A percentile compares a stretch with the other conserved stretches of the same genome.
Evolutionary conservation across 2,113 vertebrate genomes (phyloP).

Genomic region (Pyrgilauda ruficollis): DNA sequence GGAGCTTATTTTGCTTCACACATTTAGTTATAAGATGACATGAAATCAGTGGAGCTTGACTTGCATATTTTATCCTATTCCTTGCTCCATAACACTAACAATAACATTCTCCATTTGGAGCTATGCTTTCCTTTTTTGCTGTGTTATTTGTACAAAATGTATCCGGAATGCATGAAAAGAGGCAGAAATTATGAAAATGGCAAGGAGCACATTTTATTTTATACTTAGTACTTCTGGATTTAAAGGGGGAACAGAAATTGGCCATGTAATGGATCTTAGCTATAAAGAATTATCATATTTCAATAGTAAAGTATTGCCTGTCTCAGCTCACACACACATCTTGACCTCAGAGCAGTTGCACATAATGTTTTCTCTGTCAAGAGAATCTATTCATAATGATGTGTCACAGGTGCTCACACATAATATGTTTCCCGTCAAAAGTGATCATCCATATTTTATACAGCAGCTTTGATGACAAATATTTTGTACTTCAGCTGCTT

Average conservation of each 20-base stretch:
- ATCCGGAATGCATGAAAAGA: background rate
- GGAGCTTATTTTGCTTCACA: background rate
- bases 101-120: background rate
- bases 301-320: background rate
- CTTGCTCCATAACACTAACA: background rate
- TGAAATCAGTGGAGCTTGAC: background rate
- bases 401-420: constrained; percentile 26
- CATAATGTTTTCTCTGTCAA: background rate
- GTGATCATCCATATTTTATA: background rate
- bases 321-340: background rate
- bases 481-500: constrained; percentile 31
- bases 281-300: background rate
- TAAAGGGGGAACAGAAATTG: background rate
- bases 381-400: background rate
- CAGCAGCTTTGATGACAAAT: constrained; percentile 38
- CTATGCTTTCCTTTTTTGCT: background rate
- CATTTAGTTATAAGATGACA: background rate
- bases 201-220: background rate
- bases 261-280: background rate
- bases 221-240: background rate
- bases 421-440: background rate
- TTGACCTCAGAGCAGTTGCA: constrained; percentile 24
- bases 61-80: background rate
- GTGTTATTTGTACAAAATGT: background rate
- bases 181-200: background rate